These are phyloP conservation scores for Sinopyrophorus schimmeli DNA, from an alignment of 2,888 invertebrate species.

Conservation along the genomic window DNA sequence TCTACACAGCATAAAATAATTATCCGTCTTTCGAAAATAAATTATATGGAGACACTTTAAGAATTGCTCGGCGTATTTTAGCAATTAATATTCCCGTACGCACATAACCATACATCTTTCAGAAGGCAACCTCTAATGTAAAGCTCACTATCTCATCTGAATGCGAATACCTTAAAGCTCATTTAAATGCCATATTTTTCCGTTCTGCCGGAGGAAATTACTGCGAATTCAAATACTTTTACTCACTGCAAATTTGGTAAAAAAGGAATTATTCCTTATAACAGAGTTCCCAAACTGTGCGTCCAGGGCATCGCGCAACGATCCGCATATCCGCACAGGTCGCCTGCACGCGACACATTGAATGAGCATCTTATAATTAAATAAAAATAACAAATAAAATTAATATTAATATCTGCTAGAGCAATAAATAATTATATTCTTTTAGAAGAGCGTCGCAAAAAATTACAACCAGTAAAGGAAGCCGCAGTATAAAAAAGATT, in stretches of 20 bases:
- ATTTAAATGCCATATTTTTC: conserved; percentile 32
- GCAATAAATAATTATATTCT: too few relatives aligned
- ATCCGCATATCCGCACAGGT: too few relatives aligned
- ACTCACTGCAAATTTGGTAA: conserved; percentile 11
- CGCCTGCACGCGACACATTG: too few relatives aligned
- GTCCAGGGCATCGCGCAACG: too few relatives aligned
- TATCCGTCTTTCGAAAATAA: conserved; percentile 7
- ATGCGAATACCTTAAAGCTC: conserved; percentile 24
- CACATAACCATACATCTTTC: conserved; percentile 35
- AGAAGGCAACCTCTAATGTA: conserved; percentile 23
- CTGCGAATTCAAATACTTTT: conserved; percentile 22
- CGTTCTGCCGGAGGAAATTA: conserved; percentile 18
- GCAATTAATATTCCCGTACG: conserved; percentile 32
- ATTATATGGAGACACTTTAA: conserved; percentile 5
- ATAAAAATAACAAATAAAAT: too few relatives aligned
- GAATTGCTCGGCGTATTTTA: conserved; percentile 4
- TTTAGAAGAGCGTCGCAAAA: too few relatives aligned
- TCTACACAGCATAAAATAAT: conserved; percentile 6
- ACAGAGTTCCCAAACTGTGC: too few relatives aligned
- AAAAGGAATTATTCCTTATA: too few relatives aligned
- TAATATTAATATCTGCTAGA: too few relatives aligned
- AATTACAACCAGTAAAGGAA: too few relatives aligned
- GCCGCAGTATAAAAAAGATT: too few relatives aligned
- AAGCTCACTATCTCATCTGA: conserved; percentile 22
- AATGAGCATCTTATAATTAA: too few relatives aligned